Base-by-base conservation (phyloP, 2,113 vertebrate genomes). In the Lamprotornis superbus region DNA sequence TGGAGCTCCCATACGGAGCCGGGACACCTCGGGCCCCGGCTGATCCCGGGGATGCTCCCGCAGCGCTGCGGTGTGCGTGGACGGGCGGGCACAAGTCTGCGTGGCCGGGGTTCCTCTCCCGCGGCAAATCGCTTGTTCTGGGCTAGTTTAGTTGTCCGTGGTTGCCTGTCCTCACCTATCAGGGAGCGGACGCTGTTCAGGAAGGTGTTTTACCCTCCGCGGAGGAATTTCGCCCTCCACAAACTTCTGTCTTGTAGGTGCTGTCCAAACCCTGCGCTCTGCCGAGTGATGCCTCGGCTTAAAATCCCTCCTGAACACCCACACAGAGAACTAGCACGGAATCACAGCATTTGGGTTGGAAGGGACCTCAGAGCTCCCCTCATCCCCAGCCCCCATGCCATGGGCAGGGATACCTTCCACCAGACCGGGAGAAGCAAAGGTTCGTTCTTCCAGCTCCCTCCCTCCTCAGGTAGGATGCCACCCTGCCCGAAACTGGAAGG, bases 261-360 rank as follows among this genome's bases (percentile, higher is more conserved):
- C 44, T 39, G 33, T 10, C 42, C 22, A 5, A 76, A 12, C 42
- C 47, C 47, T 18, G 55, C 13, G 0, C 39, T 83, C 50, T 6
- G 19, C 31, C 11, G 22, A 5, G 46, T 3, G 6, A 49, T 22
- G 30, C 46, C 47, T 47, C 55, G 13, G 37, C 31, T n/a, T 37
- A 22, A 63, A 77, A 42, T 2, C 44, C 44, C 31, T 13, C 21
- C 18, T 16, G n/a, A 49, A 9, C 37, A 24, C 3, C 23, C 37
- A 19, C 13, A 2, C 0, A 3, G n/a, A 6, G n/a, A 60, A n/a
- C 8, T 42, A 6, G 2, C 16, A 5, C 1, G 10, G 44, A 50
- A 39, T 39, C 28, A 5, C 30, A 19, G 27, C 37, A 40, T 40
- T 60, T 27, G 53, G 7, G 12, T 17, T 47, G 40, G 60, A 68